phyloP scores from a whole-genome alignment of 2,797 vertebrate genomes.

The Rhincodon typus region DNA sequence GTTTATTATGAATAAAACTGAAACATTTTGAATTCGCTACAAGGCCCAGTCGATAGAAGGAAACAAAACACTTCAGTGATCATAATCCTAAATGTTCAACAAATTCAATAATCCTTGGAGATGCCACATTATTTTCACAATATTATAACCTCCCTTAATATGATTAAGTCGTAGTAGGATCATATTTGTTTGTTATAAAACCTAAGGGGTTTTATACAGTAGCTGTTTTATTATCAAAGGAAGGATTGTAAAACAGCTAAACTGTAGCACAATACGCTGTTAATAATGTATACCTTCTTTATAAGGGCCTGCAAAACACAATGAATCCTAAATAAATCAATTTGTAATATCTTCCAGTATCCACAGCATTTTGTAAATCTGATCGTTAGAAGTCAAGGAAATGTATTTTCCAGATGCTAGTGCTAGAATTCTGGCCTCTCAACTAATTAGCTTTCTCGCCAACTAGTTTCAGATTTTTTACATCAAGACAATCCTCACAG shows the following conservation, averaged over 20 bases:
- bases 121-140: neutral
- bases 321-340: slow-evolving; percentile 7
- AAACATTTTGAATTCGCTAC: neutral
- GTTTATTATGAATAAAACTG: neutral
- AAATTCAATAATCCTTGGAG: neutral
- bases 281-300: neutral
- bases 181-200: neutral
- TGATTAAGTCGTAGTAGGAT: neutral
- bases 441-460: neutral
- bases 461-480: neutral
- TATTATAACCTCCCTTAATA: slow-evolving; percentile 22
- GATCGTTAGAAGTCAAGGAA: neutral
- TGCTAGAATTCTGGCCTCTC: neutral
- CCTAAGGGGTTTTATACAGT: neutral
- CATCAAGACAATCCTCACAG: neutral
- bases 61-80: neutral
- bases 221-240: neutral
- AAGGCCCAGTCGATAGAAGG: neutral
- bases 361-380: neutral
- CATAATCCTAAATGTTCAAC: neutral
- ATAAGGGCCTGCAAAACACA: slow-evolving; percentile 4
- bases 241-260: neutral
- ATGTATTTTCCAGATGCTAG: neutral
- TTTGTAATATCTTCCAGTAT: neutral
- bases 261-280: neutral